Conservation (phyloP, 2,888 invertebrate genomes). For the Aleiodes leptofemur region DNA sequence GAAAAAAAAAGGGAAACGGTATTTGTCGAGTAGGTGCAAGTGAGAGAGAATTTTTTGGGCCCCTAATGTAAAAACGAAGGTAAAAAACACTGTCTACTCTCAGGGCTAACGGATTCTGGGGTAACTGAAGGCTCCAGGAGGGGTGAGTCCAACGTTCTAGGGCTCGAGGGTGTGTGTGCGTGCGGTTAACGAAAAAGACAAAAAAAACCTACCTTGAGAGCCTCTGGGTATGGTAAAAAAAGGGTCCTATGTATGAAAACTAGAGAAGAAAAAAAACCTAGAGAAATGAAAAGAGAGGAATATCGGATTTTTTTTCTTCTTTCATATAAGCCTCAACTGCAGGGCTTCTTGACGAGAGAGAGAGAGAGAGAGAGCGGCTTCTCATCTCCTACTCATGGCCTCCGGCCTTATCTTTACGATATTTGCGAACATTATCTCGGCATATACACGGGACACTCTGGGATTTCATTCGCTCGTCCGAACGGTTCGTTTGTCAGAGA, state of each 20-base stretch:
- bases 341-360: conserved; percentile 28
- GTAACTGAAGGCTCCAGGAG: conserved; percentile 58
- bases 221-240: too few species aligned
- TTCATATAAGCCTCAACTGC: conserved; percentile 51
- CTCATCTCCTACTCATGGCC: conserved; percentile 42
- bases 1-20: conserved; percentile 53
- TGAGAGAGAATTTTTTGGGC: conserved; percentile 61
- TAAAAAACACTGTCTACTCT: conserved; percentile 58
- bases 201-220: conserved; percentile 29
- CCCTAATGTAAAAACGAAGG: conserved; percentile 51
- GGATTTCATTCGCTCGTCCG: conserved; percentile 59
- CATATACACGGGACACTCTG: conserved; percentile 60
- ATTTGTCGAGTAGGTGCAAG: conserved; percentile 50
- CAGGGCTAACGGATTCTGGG: conserved; percentile 70
- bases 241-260: not conserved
- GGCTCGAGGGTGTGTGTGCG: conserved; percentile 20
- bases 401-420: conserved; percentile 72
- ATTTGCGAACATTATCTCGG: conserved; percentile 73
- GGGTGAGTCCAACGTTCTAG: conserved; percentile 33
- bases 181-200: conserved; percentile 29
- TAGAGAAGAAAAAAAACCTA: conserved; percentile 56
- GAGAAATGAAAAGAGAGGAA: conserved; percentile 48
- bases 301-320: conserved; percentile 55
- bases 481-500: conserved; percentile 47
- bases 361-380: conserved; percentile 35